phyloP scores from a whole-genome alignment of 2,888 invertebrate genomes.

The Onthophagus sagittarius region DNA sequence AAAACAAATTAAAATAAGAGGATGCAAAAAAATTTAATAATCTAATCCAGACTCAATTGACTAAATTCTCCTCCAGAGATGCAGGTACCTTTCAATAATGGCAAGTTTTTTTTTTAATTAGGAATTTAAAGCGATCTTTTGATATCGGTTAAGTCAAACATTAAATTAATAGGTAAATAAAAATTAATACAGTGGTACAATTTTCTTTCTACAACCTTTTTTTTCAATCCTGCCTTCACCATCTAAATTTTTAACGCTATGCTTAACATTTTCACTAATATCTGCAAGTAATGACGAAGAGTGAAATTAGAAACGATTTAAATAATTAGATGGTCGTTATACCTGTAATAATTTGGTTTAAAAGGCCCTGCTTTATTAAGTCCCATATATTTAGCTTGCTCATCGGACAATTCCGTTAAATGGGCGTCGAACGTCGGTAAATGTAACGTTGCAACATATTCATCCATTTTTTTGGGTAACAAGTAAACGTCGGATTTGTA shows the following conservation, averaged over 20 bases:
- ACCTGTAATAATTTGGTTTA: slow-evolving; percentile 98
- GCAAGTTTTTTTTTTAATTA: not conserved
- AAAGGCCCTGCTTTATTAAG: slow-evolving; percentile 97
- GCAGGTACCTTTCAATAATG: not conserved
- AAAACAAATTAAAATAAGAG: not conserved
- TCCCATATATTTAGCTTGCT: slow-evolving; percentile 96
- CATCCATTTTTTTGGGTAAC: slow-evolving; percentile 98
- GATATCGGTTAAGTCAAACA: not conserved
- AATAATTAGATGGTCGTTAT: slow-evolving; percentile 23
- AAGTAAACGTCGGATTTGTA: slow-evolving; percentile 98
- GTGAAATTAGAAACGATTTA: not conserved
- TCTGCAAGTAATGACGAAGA: slow-evolving; percentile 12
- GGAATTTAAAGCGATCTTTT: not conserved
- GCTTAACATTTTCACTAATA: slow-evolving; percentile 17
- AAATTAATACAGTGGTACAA: not conserved
- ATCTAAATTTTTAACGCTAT: not conserved
- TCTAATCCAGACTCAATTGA: not conserved
- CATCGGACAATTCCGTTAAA: slow-evolving; percentile 91
- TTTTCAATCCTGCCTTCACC: slow-evolving; percentile 1
- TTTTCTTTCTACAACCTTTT: not conserved
- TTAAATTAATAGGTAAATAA: too few species aligned
- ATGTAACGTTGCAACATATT: slow-evolving; percentile 96
- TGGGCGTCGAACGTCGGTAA: slow-evolving; percentile 97
- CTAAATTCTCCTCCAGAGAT: not conserved
- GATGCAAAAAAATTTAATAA: too few species aligned